Conservation (phyloP, 2,797 vertebrate species). For the Phrynocephalus vlangalii region DNA sequence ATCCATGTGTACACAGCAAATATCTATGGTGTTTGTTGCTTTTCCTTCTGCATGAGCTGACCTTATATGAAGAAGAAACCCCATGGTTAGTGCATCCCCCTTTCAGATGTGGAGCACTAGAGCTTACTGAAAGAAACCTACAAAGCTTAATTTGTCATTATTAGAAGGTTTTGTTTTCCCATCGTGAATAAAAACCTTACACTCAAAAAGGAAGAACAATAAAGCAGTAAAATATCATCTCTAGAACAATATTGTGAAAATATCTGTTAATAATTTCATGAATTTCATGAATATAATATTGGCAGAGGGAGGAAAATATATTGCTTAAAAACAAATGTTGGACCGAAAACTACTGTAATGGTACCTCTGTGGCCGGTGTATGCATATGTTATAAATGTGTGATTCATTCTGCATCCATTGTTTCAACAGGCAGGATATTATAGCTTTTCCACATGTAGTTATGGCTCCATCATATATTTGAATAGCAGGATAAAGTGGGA, state of each 20-base stretch:
- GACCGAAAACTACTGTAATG: conserved; percentile 52
- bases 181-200: conserved; percentile 61
- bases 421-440: conserved; percentile 34
- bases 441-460: not conserved
- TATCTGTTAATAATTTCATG: conserved; percentile 43
- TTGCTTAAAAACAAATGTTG: conserved; percentile 63
- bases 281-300: conserved; percentile 53
- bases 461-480: not conserved
- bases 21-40: not conserved
- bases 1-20: not conserved
- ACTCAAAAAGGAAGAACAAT: conserved; percentile 46
- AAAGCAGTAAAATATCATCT: conserved; percentile 52
- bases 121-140: conserved; percentile 58
- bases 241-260: conserved; percentile 54
- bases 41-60: not conserved
- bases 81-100: conserved; percentile 17
- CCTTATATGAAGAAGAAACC: not conserved
- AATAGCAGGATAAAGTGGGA: not conserved
- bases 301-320: conserved; percentile 58
- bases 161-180: conserved; percentile 57
- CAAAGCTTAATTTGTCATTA: conserved; percentile 60
- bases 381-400: conserved; percentile 45
- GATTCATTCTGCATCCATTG: conserved; percentile 50
- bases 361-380: conserved; percentile 49
- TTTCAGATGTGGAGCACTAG: conserved; percentile 48